Evolutionary conservation across 1,140 invertebrate genomes (phyloP).

Genomic region (Babylonia areolata): DNA sequence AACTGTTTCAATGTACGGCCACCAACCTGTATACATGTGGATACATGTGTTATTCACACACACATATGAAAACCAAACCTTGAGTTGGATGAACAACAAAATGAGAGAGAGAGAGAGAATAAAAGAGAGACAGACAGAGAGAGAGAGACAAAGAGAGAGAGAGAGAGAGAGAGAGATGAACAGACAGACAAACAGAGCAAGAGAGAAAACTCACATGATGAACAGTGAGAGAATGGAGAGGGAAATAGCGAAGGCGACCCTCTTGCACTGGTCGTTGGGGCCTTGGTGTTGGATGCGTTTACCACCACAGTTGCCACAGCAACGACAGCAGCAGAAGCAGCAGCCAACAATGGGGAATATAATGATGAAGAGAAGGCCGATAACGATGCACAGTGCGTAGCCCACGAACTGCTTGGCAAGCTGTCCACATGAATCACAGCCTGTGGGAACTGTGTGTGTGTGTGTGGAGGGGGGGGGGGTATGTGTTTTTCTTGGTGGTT

Average conservation of each 20-base stretch:
- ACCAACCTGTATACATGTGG: too few species aligned
- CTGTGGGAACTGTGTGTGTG: too few species aligned
- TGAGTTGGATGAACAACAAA: too few species aligned
- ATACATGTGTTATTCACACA: too few species aligned
- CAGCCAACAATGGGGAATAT: slow-evolving; percentile 82
- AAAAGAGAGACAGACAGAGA: slow-evolving; percentile 7
- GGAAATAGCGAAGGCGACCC: slow-evolving; percentile 83
- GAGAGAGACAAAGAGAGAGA: neutral
- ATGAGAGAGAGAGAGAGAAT: neutral
- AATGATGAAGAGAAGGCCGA: slow-evolving; percentile 80
- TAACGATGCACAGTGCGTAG: slow-evolving; percentile 77
- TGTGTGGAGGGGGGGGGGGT: too few species aligned
- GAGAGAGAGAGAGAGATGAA: slow-evolving; percentile 6
- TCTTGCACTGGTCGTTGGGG: slow-evolving; percentile 77
- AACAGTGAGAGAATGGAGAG: slow-evolving; percentile 83
- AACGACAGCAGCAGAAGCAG: slow-evolving; percentile 89
- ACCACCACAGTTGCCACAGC: slow-evolving; percentile 84
- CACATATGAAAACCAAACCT: too few species aligned
- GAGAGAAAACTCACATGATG: slow-evolving; percentile 82
- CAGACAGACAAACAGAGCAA: slow-evolving; percentile 27
- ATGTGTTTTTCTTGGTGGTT: too few species aligned
- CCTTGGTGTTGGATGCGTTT: slow-evolving; percentile 78
- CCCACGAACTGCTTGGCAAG: slow-evolving; percentile 62
- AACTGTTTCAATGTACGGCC: too few species aligned
- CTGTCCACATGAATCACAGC: slow-evolving; percentile 28